Base-by-base conservation (phyloP, 1,140 invertebrate species). In the Spodoptera litura region DNA sequence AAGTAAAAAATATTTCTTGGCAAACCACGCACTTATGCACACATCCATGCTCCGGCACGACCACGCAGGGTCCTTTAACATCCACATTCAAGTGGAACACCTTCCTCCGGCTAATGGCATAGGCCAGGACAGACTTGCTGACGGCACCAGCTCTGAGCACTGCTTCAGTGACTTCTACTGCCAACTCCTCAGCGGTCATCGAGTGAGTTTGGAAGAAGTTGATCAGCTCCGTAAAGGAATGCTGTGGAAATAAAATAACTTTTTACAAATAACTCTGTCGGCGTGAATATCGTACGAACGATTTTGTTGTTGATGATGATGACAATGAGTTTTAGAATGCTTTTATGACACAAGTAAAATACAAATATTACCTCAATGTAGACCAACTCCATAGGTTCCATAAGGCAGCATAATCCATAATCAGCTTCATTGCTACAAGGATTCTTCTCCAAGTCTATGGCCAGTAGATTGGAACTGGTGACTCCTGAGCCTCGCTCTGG, bases 31-130 rank as follows among this genome's bases (percentile, higher is more conserved):
- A 98, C 97, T 96, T 97, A 88, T 97, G 96, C 35, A 97, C 90
- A 56, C 97, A 96, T 53, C 97, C 97, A 85, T 96, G 95, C 92
- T 98, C 97, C 3, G 97, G 97, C 79, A 98, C 95, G 2, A 98
- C 96, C 58, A 98, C 91, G 81, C 97, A 97, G 0, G 97, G 97
- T 51, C 97, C 96, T 90, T 97, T 97, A 35, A 98, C 92, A 81
- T 98, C 96, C 52, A 98, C 95, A 87, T 96, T 97, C 2, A 98
- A 85, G 85, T 97, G 96, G 84, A 97, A 95, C 82, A 97, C 96
- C 86, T 97, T 96, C 75, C 96, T 95, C 52, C 96, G 95, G 13
- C 96, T 90, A n/a, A 94, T 83, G 2, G 93, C 93, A 74, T 97
- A 95, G 9, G 96, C 95, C 80, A 96, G 92, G 58, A 94, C 85